Evolutionary conservation across 2,797 vertebrate genomes (phyloP).

Genomic region (Pelochelys cantorii): DNA sequence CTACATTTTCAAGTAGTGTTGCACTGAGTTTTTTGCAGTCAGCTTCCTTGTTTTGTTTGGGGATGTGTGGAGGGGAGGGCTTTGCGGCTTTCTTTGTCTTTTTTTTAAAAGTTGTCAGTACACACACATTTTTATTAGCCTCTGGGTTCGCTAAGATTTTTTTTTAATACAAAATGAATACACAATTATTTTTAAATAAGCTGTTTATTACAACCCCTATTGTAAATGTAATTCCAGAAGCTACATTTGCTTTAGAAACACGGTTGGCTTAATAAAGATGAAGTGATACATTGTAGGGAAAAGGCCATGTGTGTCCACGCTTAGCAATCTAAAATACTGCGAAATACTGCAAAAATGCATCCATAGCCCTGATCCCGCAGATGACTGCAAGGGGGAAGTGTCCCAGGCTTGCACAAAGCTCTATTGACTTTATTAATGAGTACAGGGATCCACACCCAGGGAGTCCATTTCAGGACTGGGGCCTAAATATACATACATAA

Average conservation of each 20-base stretch:
- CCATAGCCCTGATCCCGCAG: neutral
- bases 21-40: neutral
- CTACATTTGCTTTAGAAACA: neutral
- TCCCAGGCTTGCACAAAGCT: neutral
- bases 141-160: neutral
- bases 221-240: neutral
- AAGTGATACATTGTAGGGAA: neutral
- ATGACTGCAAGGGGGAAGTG: neutral
- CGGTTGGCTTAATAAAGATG: accelerated
- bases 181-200: neutral
- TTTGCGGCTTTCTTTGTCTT: neutral
- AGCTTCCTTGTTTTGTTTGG: neutral
- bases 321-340: neutral
- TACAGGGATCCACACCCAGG: neutral
- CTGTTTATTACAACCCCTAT: neutral
- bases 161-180: neutral
- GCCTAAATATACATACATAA: neutral
- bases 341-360: neutral
- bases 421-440: neutral
- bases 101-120: neutral
- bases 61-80: neutral
- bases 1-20: neutral
- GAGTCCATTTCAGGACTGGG: neutral
- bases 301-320: neutral
- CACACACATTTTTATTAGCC: neutral